Evolutionary conservation across 2,797 vertebrate species (phyloP).

Genomic region (Gymnoscopelus microlampas): DNA sequence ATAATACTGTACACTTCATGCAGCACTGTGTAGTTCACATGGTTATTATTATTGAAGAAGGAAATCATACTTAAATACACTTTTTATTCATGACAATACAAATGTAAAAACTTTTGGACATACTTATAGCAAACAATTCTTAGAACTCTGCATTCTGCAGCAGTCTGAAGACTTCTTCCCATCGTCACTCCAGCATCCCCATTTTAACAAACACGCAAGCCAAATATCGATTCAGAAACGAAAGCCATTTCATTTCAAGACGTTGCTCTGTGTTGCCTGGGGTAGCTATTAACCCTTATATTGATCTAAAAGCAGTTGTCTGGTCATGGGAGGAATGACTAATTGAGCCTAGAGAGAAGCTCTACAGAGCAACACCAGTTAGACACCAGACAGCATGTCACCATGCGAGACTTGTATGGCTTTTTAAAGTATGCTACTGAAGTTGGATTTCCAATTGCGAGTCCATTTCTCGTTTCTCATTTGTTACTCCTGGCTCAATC

Average conservation of each 20-base stretch:
- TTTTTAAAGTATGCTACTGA: slow-evolving; percentile 6
- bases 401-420: not conserved
- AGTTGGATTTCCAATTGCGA: slow-evolving; percentile 4
- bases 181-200: not conserved
- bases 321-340: slow-evolving; percentile 39
- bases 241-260: slow-evolving; percentile 33
- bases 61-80: too few species aligned
- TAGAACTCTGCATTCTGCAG: not conserved
- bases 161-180: slow-evolving; percentile 1
- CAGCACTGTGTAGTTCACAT: too few species aligned
- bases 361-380: slow-evolving; percentile 17
- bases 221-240: slow-evolving; percentile 38
- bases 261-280: slow-evolving; percentile 17
- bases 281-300: slow-evolving; percentile 44
- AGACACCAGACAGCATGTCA: slow-evolving; percentile 9
- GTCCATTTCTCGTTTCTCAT: not conserved
- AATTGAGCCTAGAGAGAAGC: slow-evolving; percentile 21
- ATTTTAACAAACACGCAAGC: slow-evolving; percentile 36
- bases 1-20: too few species aligned
- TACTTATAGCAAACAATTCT: too few species aligned
- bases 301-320: slow-evolving; percentile 41
- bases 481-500: slow-evolving; percentile 5
- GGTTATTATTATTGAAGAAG: too few species aligned
- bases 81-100: too few species aligned
- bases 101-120: too few species aligned